A percentile compares a stretch with the other conserved stretches of the same genome.
Conservation (phyloP, 92 coral and sea anemone genomes). For the Phenganax stokvisi region DNA sequence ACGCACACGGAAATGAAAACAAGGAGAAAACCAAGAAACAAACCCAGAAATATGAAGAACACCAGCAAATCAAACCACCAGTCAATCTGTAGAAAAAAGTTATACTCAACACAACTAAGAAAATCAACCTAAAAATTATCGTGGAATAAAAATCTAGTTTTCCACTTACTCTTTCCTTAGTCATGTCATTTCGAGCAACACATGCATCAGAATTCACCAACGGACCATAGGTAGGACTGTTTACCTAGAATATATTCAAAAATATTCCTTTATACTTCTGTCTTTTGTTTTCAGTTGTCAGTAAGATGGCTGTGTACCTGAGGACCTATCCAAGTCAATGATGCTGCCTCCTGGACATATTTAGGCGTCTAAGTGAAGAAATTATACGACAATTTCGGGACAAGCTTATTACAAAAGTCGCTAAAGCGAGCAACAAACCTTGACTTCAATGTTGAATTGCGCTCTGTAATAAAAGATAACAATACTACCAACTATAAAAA, state of each 20-base stretch:
- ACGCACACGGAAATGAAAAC: constrained; percentile 57
- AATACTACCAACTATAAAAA: constrained; percentile 63
- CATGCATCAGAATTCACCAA: constrained; percentile 63
- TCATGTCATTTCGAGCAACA: constrained; percentile 56
- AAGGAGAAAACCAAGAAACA: constrained; percentile 60
- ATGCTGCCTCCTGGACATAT: constrained; percentile 40
- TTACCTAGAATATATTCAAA: constrained; percentile 48
- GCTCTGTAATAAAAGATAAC: constrained; percentile 58
- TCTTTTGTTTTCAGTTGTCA: not conserved
- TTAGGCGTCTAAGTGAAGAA: constrained; percentile 37
- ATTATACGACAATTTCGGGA: too few relatives aligned
- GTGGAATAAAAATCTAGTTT: too few relatives aligned
- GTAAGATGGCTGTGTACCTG: constrained; percentile 38
- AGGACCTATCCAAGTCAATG: constrained; percentile 48
- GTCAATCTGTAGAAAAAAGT: too few relatives aligned
- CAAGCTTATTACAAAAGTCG: not conserved
- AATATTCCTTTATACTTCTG: not conserved
- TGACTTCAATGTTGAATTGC: constrained; percentile 59
- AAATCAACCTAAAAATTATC: too few relatives aligned
- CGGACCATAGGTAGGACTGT: constrained; percentile 69
- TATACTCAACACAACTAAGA: too few relatives aligned
- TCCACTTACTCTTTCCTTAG: constrained; percentile 56
- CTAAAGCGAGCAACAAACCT: constrained; percentile 51
- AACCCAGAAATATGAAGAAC: constrained; percentile 80
- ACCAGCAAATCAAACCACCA: constrained; percentile 56